Conservation (phyloP, 1,140 invertebrate genomes). For the Ostrea edulis region DNA sequence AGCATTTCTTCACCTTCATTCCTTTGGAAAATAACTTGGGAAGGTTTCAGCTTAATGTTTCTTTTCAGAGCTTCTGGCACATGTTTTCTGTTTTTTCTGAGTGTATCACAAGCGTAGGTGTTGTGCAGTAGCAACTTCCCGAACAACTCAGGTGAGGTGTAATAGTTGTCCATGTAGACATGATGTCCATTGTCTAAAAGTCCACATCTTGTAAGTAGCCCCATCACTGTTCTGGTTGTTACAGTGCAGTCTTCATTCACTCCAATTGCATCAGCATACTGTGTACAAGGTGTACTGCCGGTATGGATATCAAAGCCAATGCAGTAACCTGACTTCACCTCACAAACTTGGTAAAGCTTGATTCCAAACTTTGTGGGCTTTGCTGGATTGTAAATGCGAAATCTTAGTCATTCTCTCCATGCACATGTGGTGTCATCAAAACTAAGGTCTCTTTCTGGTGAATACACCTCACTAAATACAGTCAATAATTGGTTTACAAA, state of each 20-base stretch:
- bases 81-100: slow-evolving; percentile 46
- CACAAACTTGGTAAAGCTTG: slow-evolving; percentile 48
- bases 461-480: slow-evolving; percentile 54
- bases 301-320: slow-evolving; percentile 52
- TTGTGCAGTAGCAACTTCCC: slow-evolving; percentile 39
- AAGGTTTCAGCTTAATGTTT: slow-evolving; percentile 36
- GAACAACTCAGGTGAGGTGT: slow-evolving; percentile 52
- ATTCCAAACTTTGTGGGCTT: slow-evolving; percentile 53
- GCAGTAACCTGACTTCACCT: slow-evolving; percentile 32
- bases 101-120: slow-evolving; percentile 55
- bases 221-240: slow-evolving; percentile 48
- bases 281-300: neutral
- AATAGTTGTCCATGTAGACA: slow-evolving; percentile 60
- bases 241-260: slow-evolving; percentile 38
- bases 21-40: slow-evolving; percentile 34
- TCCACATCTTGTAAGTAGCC: slow-evolving; percentile 50
- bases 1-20: slow-evolving; percentile 25
- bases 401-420: slow-evolving; percentile 52
- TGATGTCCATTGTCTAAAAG: slow-evolving; percentile 54
- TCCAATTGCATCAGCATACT: slow-evolving; percentile 38
- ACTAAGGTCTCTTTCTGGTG: slow-evolving; percentile 46
- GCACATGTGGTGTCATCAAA: slow-evolving; percentile 61
- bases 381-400: slow-evolving; percentile 50
- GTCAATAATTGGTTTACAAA: slow-evolving; percentile 42
- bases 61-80: slow-evolving; percentile 46